Base-by-base conservation (phyloP, 92 coral and sea anemone genomes). In the Bergia sp. region DNA sequence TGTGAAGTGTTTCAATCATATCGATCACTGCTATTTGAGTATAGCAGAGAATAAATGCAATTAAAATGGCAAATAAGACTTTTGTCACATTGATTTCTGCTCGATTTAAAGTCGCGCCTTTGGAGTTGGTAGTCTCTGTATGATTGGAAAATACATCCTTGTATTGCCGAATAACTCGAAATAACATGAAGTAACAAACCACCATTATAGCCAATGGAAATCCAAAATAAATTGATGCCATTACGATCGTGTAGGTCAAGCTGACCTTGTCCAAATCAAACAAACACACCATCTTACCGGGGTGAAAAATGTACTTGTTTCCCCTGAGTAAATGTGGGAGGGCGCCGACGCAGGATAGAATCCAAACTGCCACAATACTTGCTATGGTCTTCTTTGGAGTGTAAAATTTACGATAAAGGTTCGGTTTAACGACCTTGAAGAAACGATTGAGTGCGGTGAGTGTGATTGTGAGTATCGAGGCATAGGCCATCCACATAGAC, bases 291-390 rank as follows among this genome's bases (percentile, higher is more conserved):
- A 83, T 83, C 53, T 83, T 83, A 36, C 87, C 87, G 7, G 87
- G 87, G 41, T 83, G 87, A 69, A 83, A 83, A 69, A 83, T 65
- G 9, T 83, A 83, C 77, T 83, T 83, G 87, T 83, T 83, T 39
- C 87, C 87, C 5, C 64, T 45, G 65, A 83, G 77, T 47, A 83
- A 69, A 83, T 83, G 65, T 0, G 87, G 87, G 1, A 83, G 58
- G 5, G 87, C 87, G 58, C 87, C 87, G 5, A 67, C 78, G 44
- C 58, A 44, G 2, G 87, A 83, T 23, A 83, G 21, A 29, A 83
- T 37, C 87, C 87, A 83, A 10, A 67, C 76, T 12, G n/a, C 61
- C 37, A 83, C 58, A 83, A 83, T 83, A 71, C 87, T 83, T 2
- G 50, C 1, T 42, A 83, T 44, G 0, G 87, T 83, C 87, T 83